Conservation (phyloP, 2,797 vertebrate species). For the Merluccius polli region DNA sequence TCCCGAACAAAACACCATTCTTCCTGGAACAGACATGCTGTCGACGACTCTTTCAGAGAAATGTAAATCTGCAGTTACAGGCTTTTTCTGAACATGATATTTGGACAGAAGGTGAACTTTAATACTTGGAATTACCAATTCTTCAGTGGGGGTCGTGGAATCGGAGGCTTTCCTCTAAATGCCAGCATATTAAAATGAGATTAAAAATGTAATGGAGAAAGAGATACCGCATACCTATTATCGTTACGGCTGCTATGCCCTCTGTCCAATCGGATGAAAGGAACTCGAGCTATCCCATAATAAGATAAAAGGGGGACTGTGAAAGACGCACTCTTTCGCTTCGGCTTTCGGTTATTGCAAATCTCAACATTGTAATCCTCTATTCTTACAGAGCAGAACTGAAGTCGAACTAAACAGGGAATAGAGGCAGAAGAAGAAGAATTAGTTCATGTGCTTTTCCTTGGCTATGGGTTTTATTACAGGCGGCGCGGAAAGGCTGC, state of each 20-base stretch:
- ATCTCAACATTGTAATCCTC: not conserved
- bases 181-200: constrained; percentile 1
- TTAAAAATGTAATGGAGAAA: not conserved
- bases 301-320: not conserved
- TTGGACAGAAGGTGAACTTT: not conserved
- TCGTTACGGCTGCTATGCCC: too few relatives aligned
- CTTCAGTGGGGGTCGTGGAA: not conserved
- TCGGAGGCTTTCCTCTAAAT: not conserved
- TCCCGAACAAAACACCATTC: not conserved
- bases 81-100: constrained; percentile 1
- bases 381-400: not conserved
- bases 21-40: not conserved
- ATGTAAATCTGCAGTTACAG: not conserved
- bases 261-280: not conserved
- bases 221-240: not conserved
- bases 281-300: not conserved
- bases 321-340: not conserved
- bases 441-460: too few relatives aligned
- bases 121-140: not conserved
- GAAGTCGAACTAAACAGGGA: not conserved
- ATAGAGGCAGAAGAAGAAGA: not conserved
- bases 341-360: not conserved
- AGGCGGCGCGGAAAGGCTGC: too few relatives aligned
- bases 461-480: not conserved
- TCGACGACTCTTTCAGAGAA: not conserved